Evolutionary conservation across 1,140 invertebrate genomes (phyloP).

Genomic region (Mycetomoellerius zeteki): DNA sequence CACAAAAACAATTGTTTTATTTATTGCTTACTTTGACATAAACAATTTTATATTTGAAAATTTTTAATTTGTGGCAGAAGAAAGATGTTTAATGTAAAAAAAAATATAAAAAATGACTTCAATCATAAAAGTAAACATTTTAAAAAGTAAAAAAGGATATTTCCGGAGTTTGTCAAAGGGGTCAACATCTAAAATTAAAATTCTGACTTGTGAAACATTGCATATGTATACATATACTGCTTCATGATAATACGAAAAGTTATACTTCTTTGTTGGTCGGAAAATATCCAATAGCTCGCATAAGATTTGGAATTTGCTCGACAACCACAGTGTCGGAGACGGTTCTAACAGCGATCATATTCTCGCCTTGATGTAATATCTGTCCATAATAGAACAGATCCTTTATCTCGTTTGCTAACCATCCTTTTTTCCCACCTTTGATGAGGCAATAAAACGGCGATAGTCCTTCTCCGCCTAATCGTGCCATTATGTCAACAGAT

Average conservation of each 20-base stretch:
- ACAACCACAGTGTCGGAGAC: conserved; percentile 88
- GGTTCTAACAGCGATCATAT: conserved; percentile 87
- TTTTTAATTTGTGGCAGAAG: not conserved
- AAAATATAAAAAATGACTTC: not conserved
- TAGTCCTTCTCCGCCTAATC: conserved; percentile 87
- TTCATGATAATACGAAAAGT: not conserved
- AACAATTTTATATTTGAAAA: not conserved
- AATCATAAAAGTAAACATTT: no score
- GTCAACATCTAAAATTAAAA: not conserved
- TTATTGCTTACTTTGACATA: not conserved
- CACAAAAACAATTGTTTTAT: not conserved
- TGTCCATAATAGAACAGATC: conserved; percentile 92
- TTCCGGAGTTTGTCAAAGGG: not conserved
- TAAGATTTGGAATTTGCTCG: conserved; percentile 90
- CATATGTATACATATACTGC: not conserved
- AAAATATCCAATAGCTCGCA: conserved; percentile 92
- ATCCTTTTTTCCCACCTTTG: conserved; percentile 88
- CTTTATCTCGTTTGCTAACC: conserved; percentile 90
- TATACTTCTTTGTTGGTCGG: conserved; percentile 91
- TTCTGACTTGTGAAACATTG: not conserved
- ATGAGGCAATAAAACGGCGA: conserved; percentile 88
- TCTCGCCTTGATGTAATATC: conserved; percentile 90
- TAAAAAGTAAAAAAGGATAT: not conserved
- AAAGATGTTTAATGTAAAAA: not conserved
- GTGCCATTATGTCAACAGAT: conserved; percentile 86